A percentile compares a stretch with the other conserved stretches of the same genome.
Evolutionary conservation across 2,888 invertebrate genomes (phyloP).

Genomic region (Limenitis camilla): DNA sequence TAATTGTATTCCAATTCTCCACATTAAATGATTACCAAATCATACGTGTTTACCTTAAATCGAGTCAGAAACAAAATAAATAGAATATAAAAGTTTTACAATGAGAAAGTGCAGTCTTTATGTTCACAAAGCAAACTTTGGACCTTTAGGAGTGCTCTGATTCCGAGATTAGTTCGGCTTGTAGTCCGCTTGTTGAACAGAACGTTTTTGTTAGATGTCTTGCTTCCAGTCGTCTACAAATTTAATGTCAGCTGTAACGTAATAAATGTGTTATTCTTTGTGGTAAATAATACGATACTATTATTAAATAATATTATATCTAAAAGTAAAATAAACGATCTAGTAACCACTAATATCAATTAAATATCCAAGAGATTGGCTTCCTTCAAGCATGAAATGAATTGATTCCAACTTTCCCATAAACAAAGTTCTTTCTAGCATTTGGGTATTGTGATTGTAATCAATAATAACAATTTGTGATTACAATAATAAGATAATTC

Average conservation of each 20-base stretch:
- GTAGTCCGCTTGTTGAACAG: conserved; percentile 41
- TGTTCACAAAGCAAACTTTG: conserved; percentile 44
- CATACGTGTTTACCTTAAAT: conserved; percentile 12
- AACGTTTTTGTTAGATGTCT: conserved; percentile 39
- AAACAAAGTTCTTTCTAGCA: too few relatives aligned
- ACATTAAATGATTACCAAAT: conserved; percentile 2
- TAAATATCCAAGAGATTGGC: too few relatives aligned
- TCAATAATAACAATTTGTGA: too few relatives aligned
- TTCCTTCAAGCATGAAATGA: too few relatives aligned
- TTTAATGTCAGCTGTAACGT: conserved; percentile 17
- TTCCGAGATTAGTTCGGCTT: conserved; percentile 54
- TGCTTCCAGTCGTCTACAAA: conserved; percentile 28
- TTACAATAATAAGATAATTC: too few relatives aligned
- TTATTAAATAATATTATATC: too few relatives aligned
- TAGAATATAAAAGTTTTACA: conserved; percentile 43
- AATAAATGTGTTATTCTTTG: conserved; percentile 4
- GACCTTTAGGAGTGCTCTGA: conserved; percentile 46
- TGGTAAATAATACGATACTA: too few relatives aligned
- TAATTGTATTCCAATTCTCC: too few relatives aligned
- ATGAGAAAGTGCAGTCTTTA: conserved; percentile 41
- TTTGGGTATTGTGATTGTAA: too few relatives aligned
- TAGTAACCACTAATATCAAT: too few relatives aligned
- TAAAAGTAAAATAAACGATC: too few relatives aligned
- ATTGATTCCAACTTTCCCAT: too few relatives aligned
- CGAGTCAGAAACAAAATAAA: conserved; percentile 25